phyloP scores from a whole-genome alignment of 2,888 invertebrate species.

The Habroteleia sp. region DNA sequence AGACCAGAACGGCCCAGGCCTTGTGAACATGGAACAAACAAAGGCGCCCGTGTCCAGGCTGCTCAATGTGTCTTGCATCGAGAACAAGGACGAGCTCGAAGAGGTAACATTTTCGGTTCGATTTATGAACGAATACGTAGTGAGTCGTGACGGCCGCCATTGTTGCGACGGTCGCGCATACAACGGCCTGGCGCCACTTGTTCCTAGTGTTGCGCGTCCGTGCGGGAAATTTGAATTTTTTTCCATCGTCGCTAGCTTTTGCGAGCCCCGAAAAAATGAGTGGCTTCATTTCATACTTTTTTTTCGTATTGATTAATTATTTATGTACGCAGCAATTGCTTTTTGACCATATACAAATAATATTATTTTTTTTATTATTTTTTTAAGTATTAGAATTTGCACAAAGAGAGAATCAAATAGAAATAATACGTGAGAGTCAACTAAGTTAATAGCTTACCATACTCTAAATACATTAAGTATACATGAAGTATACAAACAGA shows the following conservation, averaged over 20 bases:
- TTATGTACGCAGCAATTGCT: too few species aligned
- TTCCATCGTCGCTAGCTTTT: not conserved
- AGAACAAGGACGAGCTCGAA: slow-evolving; percentile 94
- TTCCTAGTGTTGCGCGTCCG: slow-evolving; percentile 58
- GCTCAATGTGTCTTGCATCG: slow-evolving; percentile 91
- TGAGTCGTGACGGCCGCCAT: slow-evolving; percentile 78
- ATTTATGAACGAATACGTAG: slow-evolving; percentile 78
- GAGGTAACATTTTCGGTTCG: slow-evolving; percentile 86
- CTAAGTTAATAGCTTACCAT: too few species aligned
- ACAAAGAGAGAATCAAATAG: too few species aligned
- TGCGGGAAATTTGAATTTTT: slow-evolving; percentile 71
- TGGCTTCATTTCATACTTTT: too few species aligned
- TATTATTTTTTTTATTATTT: too few species aligned
- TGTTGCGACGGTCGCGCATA: slow-evolving; percentile 83
- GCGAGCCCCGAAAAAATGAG: too few species aligned
- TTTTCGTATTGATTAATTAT: too few species aligned
- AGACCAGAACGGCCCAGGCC: slow-evolving; percentile 66
- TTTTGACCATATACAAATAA: too few species aligned
- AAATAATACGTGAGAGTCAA: too few species aligned
- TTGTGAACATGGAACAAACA: slow-evolving; percentile 79
- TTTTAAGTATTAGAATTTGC: too few species aligned
- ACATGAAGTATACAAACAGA: too few species aligned
- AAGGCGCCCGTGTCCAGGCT: slow-evolving; percentile 85
- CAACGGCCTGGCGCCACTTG: slow-evolving; percentile 80
- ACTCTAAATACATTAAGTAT: too few species aligned